Evolutionary conservation across 2,888 invertebrate genomes (phyloP).

Genomic region (Labia minor): DNA sequence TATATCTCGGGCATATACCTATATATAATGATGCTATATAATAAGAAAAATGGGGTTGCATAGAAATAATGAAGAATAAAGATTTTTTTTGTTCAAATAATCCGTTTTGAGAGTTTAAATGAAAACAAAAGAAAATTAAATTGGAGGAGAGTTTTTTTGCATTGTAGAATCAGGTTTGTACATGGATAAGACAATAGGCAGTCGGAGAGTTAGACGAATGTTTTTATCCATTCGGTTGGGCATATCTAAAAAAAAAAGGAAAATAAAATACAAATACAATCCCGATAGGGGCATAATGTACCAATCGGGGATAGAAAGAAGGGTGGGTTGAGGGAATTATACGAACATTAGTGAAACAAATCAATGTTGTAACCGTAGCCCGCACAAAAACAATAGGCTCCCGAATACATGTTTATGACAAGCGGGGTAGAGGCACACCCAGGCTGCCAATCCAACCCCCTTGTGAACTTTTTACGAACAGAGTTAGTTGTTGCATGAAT

Average conservation of each 20-base stretch:
- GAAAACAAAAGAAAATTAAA: no score
- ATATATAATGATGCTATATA: no score
- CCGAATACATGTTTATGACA: constrained; percentile 13
- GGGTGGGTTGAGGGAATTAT: neutral
- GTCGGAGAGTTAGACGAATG: neutral
- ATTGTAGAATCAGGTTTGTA: neutral
- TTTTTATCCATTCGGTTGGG: neutral
- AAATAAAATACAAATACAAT: neutral
- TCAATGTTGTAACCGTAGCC: constrained; percentile 13
- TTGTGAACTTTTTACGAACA: neutral
- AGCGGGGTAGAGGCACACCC: neutral
- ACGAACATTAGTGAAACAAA: constrained; percentile 13
- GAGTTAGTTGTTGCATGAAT: constrained; percentile 4
- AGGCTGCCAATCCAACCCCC: neutral
- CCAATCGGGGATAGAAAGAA: neutral
- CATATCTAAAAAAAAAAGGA: neutral
- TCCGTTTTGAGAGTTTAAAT: no score
- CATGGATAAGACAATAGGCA: neutral
- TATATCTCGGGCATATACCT: no score
- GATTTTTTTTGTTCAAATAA: no score
- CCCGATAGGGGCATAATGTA: constrained; percentile 1
- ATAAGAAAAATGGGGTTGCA: no score
- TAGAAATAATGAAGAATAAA: no score
- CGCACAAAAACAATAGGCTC: constrained; percentile 7
- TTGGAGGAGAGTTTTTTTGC: no score